These are phyloP conservation scores for Grammomys dolichurus DNA, from an alignment of 2,113 vertebrate species.

Conservation along the genomic window DNA sequence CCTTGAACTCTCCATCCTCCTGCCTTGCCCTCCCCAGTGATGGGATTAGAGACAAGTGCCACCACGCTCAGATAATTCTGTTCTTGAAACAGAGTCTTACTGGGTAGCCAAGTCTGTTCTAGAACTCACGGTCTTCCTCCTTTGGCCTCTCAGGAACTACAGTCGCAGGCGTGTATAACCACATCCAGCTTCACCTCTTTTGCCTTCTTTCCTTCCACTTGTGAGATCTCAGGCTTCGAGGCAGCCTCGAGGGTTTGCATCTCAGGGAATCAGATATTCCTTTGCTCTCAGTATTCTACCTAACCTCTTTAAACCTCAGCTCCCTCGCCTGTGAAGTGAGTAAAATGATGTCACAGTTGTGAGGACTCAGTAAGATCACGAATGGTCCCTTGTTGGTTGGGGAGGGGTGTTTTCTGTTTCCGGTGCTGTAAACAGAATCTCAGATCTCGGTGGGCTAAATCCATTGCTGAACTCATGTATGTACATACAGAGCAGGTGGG, in stretches of 20 bases:
- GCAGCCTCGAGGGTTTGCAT: background rate
- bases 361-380: background rate
- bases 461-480: background rate
- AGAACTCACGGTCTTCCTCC: background rate
- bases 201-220: background rate
- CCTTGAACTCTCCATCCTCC: background rate
- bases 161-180: background rate
- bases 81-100: background rate
- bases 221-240: background rate
- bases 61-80: background rate
- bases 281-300: background rate
- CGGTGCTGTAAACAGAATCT: background rate
- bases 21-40: background rate
- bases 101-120: background rate
- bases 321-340: conserved; percentile 24
- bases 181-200: background rate
- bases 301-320: background rate
- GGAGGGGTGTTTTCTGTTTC: too few relatives aligned
- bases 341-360: background rate
- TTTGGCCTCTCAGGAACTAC: background rate
- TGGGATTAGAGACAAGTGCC: background rate
- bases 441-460: background rate
- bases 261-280: background rate
- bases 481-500: background rate
- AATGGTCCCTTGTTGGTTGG: background rate